Evolutionary conservation across 1,140 invertebrate genomes (phyloP), one percentile per base, ranked within the genome.

Genomic region (Tenebrio molitor): DNA sequence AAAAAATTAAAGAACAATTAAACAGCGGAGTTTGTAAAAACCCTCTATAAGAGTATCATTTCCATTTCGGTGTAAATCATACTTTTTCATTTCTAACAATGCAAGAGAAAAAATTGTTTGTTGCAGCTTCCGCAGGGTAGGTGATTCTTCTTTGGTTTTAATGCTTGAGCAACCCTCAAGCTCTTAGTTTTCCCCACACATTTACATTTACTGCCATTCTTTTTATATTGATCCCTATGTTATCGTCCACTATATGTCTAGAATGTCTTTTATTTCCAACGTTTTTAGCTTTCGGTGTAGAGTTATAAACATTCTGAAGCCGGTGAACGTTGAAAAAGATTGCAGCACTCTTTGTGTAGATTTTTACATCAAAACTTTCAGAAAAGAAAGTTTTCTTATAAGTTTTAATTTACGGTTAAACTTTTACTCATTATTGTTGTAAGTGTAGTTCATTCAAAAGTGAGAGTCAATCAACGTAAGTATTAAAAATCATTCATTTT

Each of bases 161-260:
- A 58, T 58, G 50, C 50, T 29, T 58, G n/a, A 58, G 29, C 12
- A 58, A 58, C 50, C 10, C 21, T 46, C 8, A 12, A 58, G 50
- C 50, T 58, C 29, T 58, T 21, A 58, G 23, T 29, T 6, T 14
- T 58, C 50, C 21, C 50, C 50, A 58, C 50, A 29, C 50, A 58
- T 58, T 29, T 58, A 58, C 50, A 58, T 58, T 58, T 58, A 29
- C 23, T 58, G 50, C 50, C 50, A 29, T 58, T 58, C 50, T 58
- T 58, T 58, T 58, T 58, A 58, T 58, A 58, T 58, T 25, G 50
- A 58, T 58, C 23, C 50, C 12, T 19, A 34, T 12, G 50, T 58
- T 58, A 58, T 58, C 50, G 50, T 58, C 50, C 50, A 58, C 50
- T 29, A 29, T 50, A 50, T 58, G 50, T 58, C 21, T 58, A 58